A percentile compares a stretch with the other conserved stretches of the same genome.
Conservation (phyloP, 2,888 invertebrate species). For the Adineta ricciae region DNA sequence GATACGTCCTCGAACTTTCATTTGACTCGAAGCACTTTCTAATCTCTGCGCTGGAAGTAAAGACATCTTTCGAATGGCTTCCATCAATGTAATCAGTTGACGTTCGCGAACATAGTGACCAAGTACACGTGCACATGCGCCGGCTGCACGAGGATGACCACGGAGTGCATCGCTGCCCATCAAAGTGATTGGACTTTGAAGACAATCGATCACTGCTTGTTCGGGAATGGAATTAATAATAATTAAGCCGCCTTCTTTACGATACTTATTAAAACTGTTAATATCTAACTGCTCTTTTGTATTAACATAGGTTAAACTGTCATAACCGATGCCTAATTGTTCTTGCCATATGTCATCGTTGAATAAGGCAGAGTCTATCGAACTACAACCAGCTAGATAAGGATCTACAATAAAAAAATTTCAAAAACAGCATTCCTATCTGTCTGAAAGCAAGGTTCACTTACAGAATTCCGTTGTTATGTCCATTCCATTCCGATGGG, state of each 20-base stretch:
- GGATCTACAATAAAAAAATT: not conserved
- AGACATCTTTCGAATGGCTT: not conserved
- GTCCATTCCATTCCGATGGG: not conserved
- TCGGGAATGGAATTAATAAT: constrained; percentile 2
- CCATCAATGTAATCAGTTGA: constrained; percentile 5
- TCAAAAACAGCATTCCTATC: not conserved
- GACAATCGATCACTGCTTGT: constrained; percentile 14
- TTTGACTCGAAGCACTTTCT: not conserved
- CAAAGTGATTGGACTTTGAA: not conserved
- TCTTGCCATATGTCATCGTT: not conserved
- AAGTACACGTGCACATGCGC: not conserved
- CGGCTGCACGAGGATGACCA: constrained; percentile 18
- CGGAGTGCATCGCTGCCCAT: constrained; percentile 15
- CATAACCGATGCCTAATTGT: not conserved
- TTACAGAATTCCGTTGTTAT: constrained; percentile 20
- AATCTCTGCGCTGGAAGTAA: constrained; percentile 5
- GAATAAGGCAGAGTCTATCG: not conserved
- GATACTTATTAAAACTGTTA: not conserved
- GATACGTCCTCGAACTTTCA: not conserved
- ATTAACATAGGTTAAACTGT: not conserved
- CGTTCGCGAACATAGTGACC: constrained; percentile 19
- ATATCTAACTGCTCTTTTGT: not conserved
- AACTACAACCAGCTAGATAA: not conserved
- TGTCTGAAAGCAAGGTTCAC: not conserved
- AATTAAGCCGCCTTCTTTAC: not conserved